Conservation (phyloP, 2,113 vertebrate species). For the Bostrychus sinensis region DNA sequence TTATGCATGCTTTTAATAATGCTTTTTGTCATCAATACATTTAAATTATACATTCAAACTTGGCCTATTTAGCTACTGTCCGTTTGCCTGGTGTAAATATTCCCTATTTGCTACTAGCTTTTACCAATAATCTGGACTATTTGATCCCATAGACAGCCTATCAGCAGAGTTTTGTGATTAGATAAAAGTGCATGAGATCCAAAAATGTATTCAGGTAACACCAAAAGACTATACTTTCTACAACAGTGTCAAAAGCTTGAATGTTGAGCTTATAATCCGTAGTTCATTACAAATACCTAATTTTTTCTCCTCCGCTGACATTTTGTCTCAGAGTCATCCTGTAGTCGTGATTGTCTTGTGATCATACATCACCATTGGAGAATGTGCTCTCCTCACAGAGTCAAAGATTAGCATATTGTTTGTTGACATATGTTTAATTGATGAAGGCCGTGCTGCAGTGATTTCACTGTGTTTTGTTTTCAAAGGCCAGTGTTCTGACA, state of each 20-base stretch:
- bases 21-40: too few relatives aligned
- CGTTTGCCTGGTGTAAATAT: too few relatives aligned
- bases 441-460: slow-evolving; percentile 72
- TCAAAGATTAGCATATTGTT: slow-evolving; percentile 70
- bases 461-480: slow-evolving; percentile 79
- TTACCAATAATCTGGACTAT: too few relatives aligned
- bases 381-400: slow-evolving; percentile 55
- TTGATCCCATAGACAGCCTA: too few relatives aligned
- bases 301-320: background rate
- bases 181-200: too few relatives aligned
- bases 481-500: slow-evolving; percentile 77
- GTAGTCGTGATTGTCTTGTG: slow-evolving; percentile 41
- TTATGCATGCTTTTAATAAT: too few relatives aligned
- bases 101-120: too few relatives aligned
- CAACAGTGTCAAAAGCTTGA: background rate
- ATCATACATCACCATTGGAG: slow-evolving; percentile 57
- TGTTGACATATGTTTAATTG: slow-evolving; percentile 81
- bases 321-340: slow-evolving; percentile 19
- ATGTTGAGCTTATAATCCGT: background rate
- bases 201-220: too few relatives aligned
- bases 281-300: background rate
- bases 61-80: too few relatives aligned
- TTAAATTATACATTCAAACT: too few relatives aligned
- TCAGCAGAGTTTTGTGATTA: too few relatives aligned
- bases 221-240: too few relatives aligned